A percentile compares a stretch with the other conserved stretches of the same genome.
Conservation (phyloP, 2,113 vertebrate species). For the Lepisosteus oculatus region DNA sequence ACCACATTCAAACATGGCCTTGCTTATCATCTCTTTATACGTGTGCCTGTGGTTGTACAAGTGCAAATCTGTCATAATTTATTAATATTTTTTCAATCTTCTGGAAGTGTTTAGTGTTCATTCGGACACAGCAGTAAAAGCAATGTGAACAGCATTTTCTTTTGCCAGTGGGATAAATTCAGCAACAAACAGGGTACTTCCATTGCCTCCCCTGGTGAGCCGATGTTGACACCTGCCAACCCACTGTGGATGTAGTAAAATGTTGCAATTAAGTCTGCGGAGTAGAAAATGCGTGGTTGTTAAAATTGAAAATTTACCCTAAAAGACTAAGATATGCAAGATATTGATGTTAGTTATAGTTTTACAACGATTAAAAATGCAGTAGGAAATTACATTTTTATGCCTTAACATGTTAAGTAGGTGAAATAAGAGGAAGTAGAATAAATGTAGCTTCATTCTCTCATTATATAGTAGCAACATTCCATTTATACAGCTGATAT, state of each 20-base stretch:
- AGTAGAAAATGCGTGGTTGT: not conserved
- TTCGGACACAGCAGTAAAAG: too few species aligned
- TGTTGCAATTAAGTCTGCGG: not conserved
- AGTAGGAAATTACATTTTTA: not conserved
- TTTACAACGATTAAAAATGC: not conserved
- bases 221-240: not conserved
- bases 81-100: too few species aligned
- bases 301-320: slow-evolving; percentile 1
- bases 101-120: too few species aligned
- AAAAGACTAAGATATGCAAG: not conserved
- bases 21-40: too few species aligned
- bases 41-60: too few species aligned
- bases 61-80: too few species aligned
- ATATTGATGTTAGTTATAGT: not conserved
- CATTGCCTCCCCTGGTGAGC: not conserved
- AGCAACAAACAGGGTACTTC: not conserved
- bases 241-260: not conserved
- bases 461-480: not conserved
- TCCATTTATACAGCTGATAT: not conserved
- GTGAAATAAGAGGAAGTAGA: too few species aligned
- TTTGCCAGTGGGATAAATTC: not conserved
- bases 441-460: not conserved
- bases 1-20: too few species aligned
- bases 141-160: not conserved
- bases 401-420: not conserved